Base-by-base conservation (phyloP, 2,113 vertebrate genomes). In the Caretta caretta region DNA sequence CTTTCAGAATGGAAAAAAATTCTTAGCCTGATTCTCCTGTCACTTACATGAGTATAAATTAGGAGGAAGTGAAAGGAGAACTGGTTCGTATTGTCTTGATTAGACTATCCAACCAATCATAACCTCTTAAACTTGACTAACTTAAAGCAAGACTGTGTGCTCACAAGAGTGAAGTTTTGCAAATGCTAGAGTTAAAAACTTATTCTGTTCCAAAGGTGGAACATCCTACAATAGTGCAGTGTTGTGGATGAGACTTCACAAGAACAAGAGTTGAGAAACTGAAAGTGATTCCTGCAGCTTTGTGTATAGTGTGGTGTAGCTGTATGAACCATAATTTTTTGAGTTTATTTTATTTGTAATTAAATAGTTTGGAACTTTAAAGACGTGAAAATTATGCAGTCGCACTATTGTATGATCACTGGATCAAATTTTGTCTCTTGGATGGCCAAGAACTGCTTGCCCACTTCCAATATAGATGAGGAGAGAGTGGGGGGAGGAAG, bases 1-100 rank as follows among this genome's bases (percentile, higher is more conserved):
- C 46, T 1, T 80, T 93, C 48, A 2, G 48, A 20, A 1, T 31
- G 1, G 29, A 12, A 22, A 56, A 88, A 78, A 84, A 25, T 10
- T 22, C 72, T 76, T 25, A 12, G 9, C 22, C 10, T n/a, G 0
- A 2, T 8, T 80, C 69, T 22, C 35, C n/a, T 50, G 0, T 83
- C 0, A 16, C 62, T 87, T 10, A 25, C 31, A 20, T 89, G 72
- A 31, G 9, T 76, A 8, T 75, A 56, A 48, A 93, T 90, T 85
- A 16, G 9, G 0, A 19, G 10, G 50, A 75, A 85, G 12, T 53
- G 62, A 88, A 89, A 53, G 25, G 53, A 92, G 59, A 24, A 7
- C 31, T 7, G 12, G 92, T 79, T 31, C 31, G 31, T 78, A 38
- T 0, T 42, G 75, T 8, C 80, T 95, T 65, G 13, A 81, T 25